Percentiles rank a stretch among this genome's conserved stretches.
Conservation (phyloP, 2,113 vertebrate genomes). For the Sinocyclocheilus grahami region DNA sequence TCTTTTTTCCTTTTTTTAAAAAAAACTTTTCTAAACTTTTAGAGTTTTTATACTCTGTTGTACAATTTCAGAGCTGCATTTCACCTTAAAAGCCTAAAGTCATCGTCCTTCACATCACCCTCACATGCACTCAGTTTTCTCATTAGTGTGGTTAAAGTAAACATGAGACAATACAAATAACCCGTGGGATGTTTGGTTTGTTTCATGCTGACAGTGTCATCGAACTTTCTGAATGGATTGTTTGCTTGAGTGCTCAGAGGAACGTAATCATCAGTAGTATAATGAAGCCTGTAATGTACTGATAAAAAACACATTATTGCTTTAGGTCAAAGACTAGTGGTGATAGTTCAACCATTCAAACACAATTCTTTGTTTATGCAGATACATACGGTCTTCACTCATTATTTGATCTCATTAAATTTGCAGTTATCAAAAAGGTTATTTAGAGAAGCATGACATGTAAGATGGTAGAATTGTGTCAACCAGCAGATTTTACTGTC, state of each 20-base stretch:
- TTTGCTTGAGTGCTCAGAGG: background rate
- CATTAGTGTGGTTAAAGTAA: background rate
- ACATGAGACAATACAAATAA: background rate
- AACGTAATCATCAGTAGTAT: background rate
- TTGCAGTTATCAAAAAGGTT: background rate
- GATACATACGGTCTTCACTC: background rate
- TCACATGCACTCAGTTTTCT: background rate
- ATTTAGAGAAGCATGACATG: background rate
- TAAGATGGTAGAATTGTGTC: background rate
- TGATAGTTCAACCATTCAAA: background rate
- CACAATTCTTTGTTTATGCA: background rate
- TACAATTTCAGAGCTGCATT: background rate
- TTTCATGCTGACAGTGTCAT: background rate
- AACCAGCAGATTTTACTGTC: background rate
- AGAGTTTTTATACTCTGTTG: background rate
- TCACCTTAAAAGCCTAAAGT: background rate
- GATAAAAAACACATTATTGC: background rate
- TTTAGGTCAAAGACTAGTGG: background rate
- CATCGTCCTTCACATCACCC: background rate
- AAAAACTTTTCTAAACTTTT: background rate
- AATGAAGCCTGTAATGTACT: background rate
- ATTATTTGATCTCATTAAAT: background rate
- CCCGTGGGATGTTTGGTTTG: background rate
- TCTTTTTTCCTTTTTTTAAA: background rate
- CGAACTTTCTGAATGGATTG: background rate